A percentile compares a stretch with the other conserved stretches of the same genome.
These are phyloP conservation scores for Drosophila baimaii DNA, from an alignment of 1,140 invertebrate genomes.

Conservation along the genomic window DNA sequence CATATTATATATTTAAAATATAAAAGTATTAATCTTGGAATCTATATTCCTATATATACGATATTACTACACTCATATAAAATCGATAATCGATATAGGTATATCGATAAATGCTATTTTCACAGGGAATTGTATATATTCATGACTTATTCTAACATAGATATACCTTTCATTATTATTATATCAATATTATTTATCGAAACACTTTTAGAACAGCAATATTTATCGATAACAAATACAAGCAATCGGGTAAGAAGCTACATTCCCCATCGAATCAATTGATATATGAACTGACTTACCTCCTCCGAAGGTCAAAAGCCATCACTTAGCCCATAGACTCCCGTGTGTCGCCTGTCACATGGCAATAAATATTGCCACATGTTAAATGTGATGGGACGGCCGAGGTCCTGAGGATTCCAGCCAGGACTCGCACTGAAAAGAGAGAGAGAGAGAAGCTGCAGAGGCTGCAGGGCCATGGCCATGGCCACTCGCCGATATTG, in stretches of 20 bases:
- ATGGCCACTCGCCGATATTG: slow-evolving; percentile 58
- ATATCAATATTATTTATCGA: too few relatives aligned
- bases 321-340: slow-evolving; percentile 13
- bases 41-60: too few relatives aligned
- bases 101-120: too few relatives aligned
- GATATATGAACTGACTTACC: background rate
- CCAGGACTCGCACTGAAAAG: background rate
- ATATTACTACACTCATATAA: too few relatives aligned
- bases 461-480: background rate
- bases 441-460: background rate
- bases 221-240: background rate
- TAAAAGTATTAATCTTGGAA: too few relatives aligned
- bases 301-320: background rate
- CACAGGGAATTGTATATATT: too few relatives aligned
- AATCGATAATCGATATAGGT: too few relatives aligned
- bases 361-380: slow-evolving; percentile 68
- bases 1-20: too few relatives aligned
- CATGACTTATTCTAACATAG: too few relatives aligned
- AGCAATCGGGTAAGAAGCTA: background rate
- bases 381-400: slow-evolving; percentile 50
- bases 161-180: too few relatives aligned
- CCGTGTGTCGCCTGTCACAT: slow-evolving; percentile 10
- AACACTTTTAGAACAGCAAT: background rate
- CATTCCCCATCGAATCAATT: background rate
- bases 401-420: slow-evolving; percentile 4